These are phyloP conservation scores for Punctoribates punctum DNA, from an alignment of 2,888 invertebrate genomes.

Conservation along the genomic window DNA sequence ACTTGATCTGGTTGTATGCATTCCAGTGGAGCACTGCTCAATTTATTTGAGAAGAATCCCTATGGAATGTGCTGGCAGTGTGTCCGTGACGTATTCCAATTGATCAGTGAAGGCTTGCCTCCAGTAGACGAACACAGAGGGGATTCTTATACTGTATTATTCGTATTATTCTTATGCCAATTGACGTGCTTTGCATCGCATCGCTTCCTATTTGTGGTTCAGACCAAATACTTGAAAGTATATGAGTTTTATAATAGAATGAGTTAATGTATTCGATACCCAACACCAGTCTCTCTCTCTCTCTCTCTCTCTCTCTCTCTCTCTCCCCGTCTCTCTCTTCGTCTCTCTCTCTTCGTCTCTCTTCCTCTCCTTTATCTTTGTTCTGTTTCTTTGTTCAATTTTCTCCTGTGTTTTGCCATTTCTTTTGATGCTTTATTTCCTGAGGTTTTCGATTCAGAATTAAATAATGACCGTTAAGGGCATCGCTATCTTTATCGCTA, in stretches of 20 bases:
- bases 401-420: not conserved
- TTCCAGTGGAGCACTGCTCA: not conserved
- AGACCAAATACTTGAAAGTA: not conserved
- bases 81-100: constrained; percentile 28
- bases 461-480: not conserved
- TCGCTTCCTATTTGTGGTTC: constrained; percentile 18
- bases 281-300: not conserved
- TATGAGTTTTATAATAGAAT: constrained; percentile 5
- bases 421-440: constrained; percentile 3
- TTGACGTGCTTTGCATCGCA: constrained; percentile 31
- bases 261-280: constrained; percentile 10
- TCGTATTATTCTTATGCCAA: constrained; percentile 20
- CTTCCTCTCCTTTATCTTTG: not conserved
- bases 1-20: not conserved
- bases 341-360: not conserved
- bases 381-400: not conserved
- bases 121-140: not conserved
- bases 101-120: constrained; percentile 28
- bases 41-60: constrained; percentile 31
- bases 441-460: not conserved
- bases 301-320: constrained; percentile 28
- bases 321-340: not conserved
- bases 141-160: constrained; percentile 1
- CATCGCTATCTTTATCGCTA: not conserved
- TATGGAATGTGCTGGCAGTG: not conserved